A percentile compares a stretch with the other conserved stretches of the same genome.
Evolutionary conservation across 2,888 invertebrate genomes (phyloP).

Genomic region (Halocaridina rubra): DNA sequence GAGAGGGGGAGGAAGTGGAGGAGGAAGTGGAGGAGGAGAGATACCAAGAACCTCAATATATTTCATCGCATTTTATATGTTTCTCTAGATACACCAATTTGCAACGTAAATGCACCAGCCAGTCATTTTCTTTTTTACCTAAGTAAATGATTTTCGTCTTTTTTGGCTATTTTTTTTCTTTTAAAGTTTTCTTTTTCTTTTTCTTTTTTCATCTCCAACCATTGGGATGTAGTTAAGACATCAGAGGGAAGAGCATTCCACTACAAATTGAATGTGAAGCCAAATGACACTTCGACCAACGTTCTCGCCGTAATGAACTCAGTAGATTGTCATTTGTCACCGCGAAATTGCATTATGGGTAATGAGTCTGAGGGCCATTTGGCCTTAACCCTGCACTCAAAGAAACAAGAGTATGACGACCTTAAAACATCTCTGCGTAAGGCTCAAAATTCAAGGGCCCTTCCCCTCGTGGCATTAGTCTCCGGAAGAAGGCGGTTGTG

Average conservation of each 20-base stretch:
- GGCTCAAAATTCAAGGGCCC: neutral
- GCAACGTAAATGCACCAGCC: slow-evolving; percentile 23
- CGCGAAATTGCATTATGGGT: slow-evolving; percentile 62
- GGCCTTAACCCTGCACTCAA: neutral
- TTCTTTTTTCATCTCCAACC: neutral
- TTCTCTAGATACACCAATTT: slow-evolving; percentile 30
- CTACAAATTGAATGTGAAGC: slow-evolving; percentile 58
- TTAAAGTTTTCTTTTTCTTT: too few species aligned
- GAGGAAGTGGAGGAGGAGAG: neutral
- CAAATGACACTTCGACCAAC: slow-evolving; percentile 42
- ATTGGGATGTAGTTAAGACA: slow-evolving; percentile 41
- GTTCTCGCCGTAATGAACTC: slow-evolving; percentile 54
- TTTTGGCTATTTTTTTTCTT: neutral
- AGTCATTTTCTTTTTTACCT: too few species aligned
- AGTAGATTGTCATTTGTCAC: slow-evolving; percentile 62
- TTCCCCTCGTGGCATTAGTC: neutral
- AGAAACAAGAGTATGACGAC: neutral
- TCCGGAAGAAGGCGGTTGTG: neutral
- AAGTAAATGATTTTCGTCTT: neutral
- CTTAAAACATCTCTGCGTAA: neutral
- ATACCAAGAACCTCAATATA: neutral
- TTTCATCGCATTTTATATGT: neutral
- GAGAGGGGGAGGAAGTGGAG: neutral
- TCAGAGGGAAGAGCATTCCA: slow-evolving; percentile 48
- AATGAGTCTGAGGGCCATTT: slow-evolving; percentile 41